Conservation (phyloP, 2,113 vertebrate genomes). For the Hassar affinis region DNA sequence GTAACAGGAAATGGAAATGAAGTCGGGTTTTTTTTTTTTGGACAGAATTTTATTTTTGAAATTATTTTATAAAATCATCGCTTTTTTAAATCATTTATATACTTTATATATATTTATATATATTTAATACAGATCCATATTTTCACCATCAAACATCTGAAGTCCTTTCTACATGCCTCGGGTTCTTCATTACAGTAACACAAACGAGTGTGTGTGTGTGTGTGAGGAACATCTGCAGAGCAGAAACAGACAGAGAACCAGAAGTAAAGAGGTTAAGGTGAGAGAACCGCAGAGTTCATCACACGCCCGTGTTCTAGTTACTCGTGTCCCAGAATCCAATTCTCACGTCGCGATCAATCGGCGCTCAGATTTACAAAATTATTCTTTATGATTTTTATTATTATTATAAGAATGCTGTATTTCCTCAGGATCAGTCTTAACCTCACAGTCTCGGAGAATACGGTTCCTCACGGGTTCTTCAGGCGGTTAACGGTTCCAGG, state of each 20-base stretch:
- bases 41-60: conserved; percentile 72
- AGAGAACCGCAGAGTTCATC: not conserved
- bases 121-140: conserved; percentile 51
- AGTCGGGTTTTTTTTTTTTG: conserved; percentile 41
- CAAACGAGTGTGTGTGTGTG: not conserved
- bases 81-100: conserved; percentile 63
- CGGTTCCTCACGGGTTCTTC: not conserved
- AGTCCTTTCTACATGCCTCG: conserved; percentile 50
- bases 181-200: conserved; percentile 36
- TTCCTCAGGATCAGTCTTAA: not conserved
- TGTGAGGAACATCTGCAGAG: not conserved
- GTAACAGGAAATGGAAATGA: not conserved
- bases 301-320: not conserved
- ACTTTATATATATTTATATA: conserved; percentile 52
- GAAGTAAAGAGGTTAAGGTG: not conserved
- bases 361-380: not conserved
- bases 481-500: not conserved
- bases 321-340: not conserved
- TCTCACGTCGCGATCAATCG: not conserved
- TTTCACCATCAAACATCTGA: conserved; percentile 65
- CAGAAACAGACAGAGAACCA: not conserved
- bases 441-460: not conserved
- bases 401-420: not conserved
- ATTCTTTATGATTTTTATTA: not conserved
- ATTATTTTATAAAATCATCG: conserved; percentile 75